Evolutionary conservation across 2,113 vertebrate species (phyloP), one percentile per base, ranked within the genome.

Genomic region (Nibea coibor): DNA sequence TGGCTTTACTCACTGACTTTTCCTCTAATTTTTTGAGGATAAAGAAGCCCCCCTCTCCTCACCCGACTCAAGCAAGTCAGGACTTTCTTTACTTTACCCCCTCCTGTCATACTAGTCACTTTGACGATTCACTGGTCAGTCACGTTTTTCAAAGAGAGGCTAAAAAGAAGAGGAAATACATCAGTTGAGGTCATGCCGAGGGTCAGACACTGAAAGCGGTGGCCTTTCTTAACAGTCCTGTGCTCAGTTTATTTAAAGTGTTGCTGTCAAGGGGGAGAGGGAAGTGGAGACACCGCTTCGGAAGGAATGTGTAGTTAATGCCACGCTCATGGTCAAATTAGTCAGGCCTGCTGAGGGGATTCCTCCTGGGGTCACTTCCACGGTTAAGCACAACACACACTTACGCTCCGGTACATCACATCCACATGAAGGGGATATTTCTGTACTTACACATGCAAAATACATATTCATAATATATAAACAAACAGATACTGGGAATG

Each of bases 221-320:
- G 67, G 47, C 82, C 77, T 81, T 86, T 81, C 75, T 61, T 43
- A 80, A 82, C 68, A 83, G 65, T 28, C 28, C 24, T 39, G 35
- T 0, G 45, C 85, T 86, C 53, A 24, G 82, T 93, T 92, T 92
- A 91, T 91, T 88, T 87, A 75, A 93, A 89, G 74, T 83, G 81
- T 79, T 66, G 53, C 78, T 73, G 57, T 79, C 62, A 8, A 76
- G 66, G 62, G 63, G 80, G 50, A 51, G 59, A 77, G 75, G 73
- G 71, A 74, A 78, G 81, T 72, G 47, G 82, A 88, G 75, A 75
- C 59, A 39, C 69, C 62, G 56, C 83, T 80, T 91, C 64, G 53
- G 84, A 86, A 92, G 87, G 91, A 94, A 94, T 93, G 91, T 87
- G 78, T 84, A 87, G 84, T 92, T 91, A 93, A 93, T 91, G 89